phyloP scores from a whole-genome alignment of 2,113 vertebrate genomes.

The Gorsachius goisagi region DNA sequence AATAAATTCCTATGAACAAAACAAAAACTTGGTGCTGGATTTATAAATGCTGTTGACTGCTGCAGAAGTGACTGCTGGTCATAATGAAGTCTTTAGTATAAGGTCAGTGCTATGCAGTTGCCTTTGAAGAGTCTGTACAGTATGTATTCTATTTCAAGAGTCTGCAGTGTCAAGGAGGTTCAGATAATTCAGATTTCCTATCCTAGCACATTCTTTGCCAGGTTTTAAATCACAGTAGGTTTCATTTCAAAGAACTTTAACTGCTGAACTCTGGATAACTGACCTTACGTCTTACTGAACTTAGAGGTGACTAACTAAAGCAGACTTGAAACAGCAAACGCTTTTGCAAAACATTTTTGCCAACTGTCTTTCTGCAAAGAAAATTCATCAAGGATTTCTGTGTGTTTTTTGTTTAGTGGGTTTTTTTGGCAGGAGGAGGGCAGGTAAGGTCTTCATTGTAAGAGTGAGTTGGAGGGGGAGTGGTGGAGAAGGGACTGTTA shows the following conservation, averaged over 20 bases:
- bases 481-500: rapidly evolving
- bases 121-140: neutral
- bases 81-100: neutral
- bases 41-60: slow-evolving; percentile 11
- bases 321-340: neutral
- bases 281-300: neutral
- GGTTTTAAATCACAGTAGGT: neutral
- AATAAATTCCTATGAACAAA: neutral
- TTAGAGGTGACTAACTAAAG: neutral
- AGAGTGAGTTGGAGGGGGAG: neutral
- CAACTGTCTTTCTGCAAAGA: neutral
- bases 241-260: neutral
- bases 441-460: neutral
- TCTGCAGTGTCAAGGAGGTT: neutral
- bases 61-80: slow-evolving; percentile 17
- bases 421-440: rapidly evolving
- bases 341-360: neutral
- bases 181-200: neutral
- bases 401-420: rapidly evolving
- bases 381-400: neutral
- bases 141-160: neutral
- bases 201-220: neutral
- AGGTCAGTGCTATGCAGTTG: slow-evolving; percentile 1
- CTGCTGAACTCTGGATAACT: neutral
- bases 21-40: neutral